phyloP scores from a whole-genome alignment of 2,113 vertebrate genomes.

The Morone saxatilis region DNA sequence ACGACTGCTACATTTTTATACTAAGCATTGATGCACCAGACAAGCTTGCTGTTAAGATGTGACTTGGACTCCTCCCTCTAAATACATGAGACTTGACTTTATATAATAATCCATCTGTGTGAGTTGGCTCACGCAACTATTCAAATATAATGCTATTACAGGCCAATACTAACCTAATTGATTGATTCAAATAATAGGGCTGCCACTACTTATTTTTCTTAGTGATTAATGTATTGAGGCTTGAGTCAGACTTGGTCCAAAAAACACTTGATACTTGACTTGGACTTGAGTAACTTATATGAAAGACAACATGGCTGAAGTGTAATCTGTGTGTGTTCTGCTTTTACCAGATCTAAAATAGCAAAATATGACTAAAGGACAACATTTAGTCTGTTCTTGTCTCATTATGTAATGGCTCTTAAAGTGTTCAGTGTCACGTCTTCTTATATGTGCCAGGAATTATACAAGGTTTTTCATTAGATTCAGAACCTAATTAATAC shows the following conservation, averaged over 20 bases:
- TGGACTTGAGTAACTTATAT: neutral
- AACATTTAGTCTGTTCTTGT: neutral
- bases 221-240: no score
- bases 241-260: no score
- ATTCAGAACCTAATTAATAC: conserved; percentile 4
- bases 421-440: neutral
- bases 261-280: neutral
- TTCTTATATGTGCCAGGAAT: neutral
- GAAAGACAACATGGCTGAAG: neutral
- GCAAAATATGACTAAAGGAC: neutral
- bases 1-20: no score
- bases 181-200: no score
- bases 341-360: neutral
- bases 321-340: neutral
- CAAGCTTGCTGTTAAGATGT: no score
- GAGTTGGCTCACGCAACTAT: neutral
- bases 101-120: neutral
- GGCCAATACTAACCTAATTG: no score
- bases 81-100: neutral
- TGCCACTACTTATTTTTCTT: neutral
- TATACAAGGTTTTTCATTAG: neutral
- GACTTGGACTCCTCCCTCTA: no score
- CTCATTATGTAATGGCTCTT: neutral
- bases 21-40: no score
- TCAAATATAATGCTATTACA: neutral